Base-by-base conservation (phyloP, 2,113 vertebrate species). In the Chionodraco myersi region DNA sequence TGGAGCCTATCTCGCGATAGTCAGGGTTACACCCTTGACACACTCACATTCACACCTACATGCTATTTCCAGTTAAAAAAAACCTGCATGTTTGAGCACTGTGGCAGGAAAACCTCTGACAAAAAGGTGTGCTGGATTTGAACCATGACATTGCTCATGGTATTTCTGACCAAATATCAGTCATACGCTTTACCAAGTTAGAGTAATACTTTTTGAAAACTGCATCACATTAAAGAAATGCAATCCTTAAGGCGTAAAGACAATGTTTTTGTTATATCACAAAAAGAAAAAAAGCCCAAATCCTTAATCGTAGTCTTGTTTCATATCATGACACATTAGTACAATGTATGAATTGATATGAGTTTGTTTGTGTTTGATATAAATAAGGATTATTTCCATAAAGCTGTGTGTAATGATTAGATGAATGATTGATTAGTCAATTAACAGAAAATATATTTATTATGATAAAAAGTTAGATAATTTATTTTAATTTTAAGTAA, bases 61-160 rank as follows among this genome's bases (percentile, higher is more conserved):
- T 64, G 60, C 45, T 80, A 6, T 58, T 70, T 70, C 8, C 7
- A 48, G 65, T 76, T 69, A 18, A 34, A 34, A 4, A 66, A 66
- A 60, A 70, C 49, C 13, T 59, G 26, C 6, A 21, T 56, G 41
- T 45, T 14, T 77, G 47, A 11, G 51, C 5, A 62, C 36, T 47
- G 58, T 71, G 44, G 44, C 26, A 26, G 10, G 64, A 52, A 30
- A 66, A 65, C 4, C 1, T 41, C 4, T 63, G 18, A 1, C 11
- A 30, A 18, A 44, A 6, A 59, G 26, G 41, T 21, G 7, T 56
- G 10, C 15, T 66, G 18, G 44, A 51, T 26, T 4, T 30, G 2
- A 65, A 15, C 4, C 26, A 26, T 36, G 47, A 53, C 13, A 26
- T 36, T 10, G 1, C 36, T 23, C 2, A 16, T 56, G n/a, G 10